phyloP scores from a whole-genome alignment of 2,113 vertebrate species.

The Pteropus alecto region DNA sequence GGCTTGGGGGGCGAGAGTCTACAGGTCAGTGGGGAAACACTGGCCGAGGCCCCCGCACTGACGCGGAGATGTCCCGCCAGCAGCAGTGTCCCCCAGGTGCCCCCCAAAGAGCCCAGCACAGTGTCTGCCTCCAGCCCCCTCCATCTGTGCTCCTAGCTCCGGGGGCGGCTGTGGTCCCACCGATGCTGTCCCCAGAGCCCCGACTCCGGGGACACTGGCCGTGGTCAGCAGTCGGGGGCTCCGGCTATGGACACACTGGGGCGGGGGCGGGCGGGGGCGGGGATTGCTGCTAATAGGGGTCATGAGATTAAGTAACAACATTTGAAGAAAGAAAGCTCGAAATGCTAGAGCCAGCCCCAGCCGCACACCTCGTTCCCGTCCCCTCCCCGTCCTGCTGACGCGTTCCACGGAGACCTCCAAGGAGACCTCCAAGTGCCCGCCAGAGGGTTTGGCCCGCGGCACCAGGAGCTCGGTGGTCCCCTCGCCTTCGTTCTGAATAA shows the following conservation, averaged over 20 bases:
- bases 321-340: background rate
- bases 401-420: background rate
- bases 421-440: background rate
- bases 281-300: background rate
- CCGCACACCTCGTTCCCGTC: no score
- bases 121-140: background rate
- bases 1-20: no score
- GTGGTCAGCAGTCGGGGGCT: background rate
- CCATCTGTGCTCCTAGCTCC: background rate
- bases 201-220: background rate
- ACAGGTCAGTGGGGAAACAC: no score
- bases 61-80: background rate
- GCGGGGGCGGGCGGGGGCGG: rapidly evolving
- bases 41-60: background rate
- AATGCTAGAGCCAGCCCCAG: background rate
- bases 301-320: background rate
- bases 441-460: no score
- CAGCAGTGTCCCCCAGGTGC: conserved; percentile 23
- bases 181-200: background rate
- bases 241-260: background rate
- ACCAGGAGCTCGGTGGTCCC: background rate
- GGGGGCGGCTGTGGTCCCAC: background rate
- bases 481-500: no score
- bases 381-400: background rate
- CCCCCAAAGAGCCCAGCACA: background rate